Evolutionary conservation across 2,113 vertebrate genomes (phyloP), one percentile per base, ranked within the genome.

Genomic region (Leucosticte australis): DNA sequence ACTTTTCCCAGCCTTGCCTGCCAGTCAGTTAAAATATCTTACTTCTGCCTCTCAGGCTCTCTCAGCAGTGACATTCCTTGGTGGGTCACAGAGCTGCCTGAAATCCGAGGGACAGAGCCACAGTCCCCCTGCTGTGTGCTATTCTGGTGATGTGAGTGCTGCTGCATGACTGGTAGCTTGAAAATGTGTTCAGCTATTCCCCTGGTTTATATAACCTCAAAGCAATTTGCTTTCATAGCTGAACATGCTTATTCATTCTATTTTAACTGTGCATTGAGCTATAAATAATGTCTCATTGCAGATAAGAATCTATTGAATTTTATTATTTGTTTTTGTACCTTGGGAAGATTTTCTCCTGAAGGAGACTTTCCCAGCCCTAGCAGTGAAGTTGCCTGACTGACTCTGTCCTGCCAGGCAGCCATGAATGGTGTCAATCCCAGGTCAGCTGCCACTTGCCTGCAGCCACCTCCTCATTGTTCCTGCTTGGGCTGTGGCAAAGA

Each of bases 191-290:
- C 74, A 76, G 6, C 82, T 85, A 44, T 90, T 90, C 82, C 90
- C 46, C 75, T 93, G 90, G 84, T 90, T 95, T 96, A 85, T 64
- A 92, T 92, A 96, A 91, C 65, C 87, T 79, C 65, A 82, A 49
- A 93, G 85, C 67, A 95, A 95, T 96, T 90, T 96, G 46, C 94
- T 94, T 91, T 83, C 78, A 57, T 85, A 81, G 82, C 70, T 83
- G 74, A 91, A 87, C 79, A 64, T 10, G 28, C 57, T 87, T 91
- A 85, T 95, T 96, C 26, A 5, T 85, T 87, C 78, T 90, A 67
- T 93, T 96, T 96, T 92, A 88, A 81, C 83, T 90, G 68, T 88
- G 83, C 71, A 42, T 92, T 80, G 83, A 83, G 59, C 90, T 97
- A 94, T 88, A 93, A 92, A 92, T 93, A 90, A 76, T 20, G 33